Percentiles rank a stretch among this genome's conserved stretches.
phyloP scores from a whole-genome alignment of 2,888 invertebrate genomes.

The Beris chalybata region DNA sequence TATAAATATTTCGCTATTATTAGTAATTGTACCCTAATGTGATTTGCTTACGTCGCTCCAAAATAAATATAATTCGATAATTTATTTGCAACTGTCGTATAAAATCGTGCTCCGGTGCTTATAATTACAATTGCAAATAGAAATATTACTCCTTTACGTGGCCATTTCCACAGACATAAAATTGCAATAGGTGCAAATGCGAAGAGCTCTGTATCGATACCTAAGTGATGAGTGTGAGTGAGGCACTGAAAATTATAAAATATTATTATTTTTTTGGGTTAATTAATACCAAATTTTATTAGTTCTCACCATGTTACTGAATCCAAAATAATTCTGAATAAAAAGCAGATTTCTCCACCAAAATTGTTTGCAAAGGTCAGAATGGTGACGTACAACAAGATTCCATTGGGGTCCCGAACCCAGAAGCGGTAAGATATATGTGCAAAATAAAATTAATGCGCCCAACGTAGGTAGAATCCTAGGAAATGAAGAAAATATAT shows the following conservation, averaged over 20 bases:
- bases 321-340: conserved; percentile 73
- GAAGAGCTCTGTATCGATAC: conserved; percentile 72
- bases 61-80: conserved; percentile 69
- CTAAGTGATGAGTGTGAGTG: conserved; percentile 72
- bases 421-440: conserved; percentile 64
- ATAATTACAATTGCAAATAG: conserved; percentile 58
- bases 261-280: too few species aligned
- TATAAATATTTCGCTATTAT: not conserved
- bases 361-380: conserved; percentile 66
- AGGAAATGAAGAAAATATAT: conserved; percentile 22
- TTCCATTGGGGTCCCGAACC: conserved; percentile 72
- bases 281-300: too few species aligned
- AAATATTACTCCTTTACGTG: conserved; percentile 57
- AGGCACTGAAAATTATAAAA: conserved; percentile 59
- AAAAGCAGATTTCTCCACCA: conserved; percentile 74
- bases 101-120: conserved; percentile 65
- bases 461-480: conserved; percentile 67
- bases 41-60: conserved; percentile 65
- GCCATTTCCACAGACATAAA: conserved; percentile 63
- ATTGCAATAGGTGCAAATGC: conserved; percentile 64
- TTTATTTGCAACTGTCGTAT: conserved; percentile 62
- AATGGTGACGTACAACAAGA: conserved; percentile 67
- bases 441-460: conserved; percentile 68
- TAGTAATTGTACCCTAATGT: not conserved
- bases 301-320: conserved; percentile 65